Conservation (phyloP, 1,140 invertebrate species). For the Drosophila saltans region DNA sequence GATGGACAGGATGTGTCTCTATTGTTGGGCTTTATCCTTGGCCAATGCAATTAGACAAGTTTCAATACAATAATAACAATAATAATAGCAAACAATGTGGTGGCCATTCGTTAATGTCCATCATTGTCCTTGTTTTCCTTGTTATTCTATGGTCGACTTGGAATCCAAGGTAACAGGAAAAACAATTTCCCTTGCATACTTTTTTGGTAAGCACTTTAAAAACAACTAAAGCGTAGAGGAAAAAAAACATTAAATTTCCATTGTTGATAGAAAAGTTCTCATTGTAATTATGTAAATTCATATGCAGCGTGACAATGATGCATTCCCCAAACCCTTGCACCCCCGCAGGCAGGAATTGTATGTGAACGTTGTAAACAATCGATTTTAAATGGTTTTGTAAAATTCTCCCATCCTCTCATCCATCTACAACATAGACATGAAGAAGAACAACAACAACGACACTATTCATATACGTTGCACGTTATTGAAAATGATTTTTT, state of each 20-base stretch:
- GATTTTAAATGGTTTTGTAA: slow-evolving; percentile 1
- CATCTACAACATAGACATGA: neutral
- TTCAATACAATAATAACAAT: slow-evolving; percentile 41
- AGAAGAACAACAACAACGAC: neutral
- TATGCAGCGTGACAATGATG: slow-evolving; percentile 1
- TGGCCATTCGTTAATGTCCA: slow-evolving; percentile 17
- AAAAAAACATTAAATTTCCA: neutral
- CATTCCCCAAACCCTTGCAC: neutral
- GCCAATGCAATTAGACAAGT: slow-evolving; percentile 67
- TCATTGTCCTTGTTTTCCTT: slow-evolving; percentile 18
- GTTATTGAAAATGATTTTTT: slow-evolving; percentile 81
- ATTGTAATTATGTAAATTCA: slow-evolving; percentile 2
- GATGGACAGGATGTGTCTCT: neutral
- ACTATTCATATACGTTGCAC: slow-evolving; percentile 52
- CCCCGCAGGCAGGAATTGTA: neutral
- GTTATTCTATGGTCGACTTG: slow-evolving; percentile 10
- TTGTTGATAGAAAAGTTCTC: slow-evolving; percentile 4
- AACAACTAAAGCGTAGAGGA: too few relatives aligned
- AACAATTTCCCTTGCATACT: slow-evolving; percentile 5
- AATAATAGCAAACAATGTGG: slow-evolving; percentile 41
- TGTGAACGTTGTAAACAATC: neutral
- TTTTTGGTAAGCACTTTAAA: slow-evolving; percentile 12
- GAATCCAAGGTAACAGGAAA: neutral
- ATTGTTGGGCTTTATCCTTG: slow-evolving; percentile 55
- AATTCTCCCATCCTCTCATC: neutral